These are phyloP conservation scores for Callithrix jacchus DNA, from an alignment of 2,113 vertebrate genomes.

Conservation along the genomic window DNA sequence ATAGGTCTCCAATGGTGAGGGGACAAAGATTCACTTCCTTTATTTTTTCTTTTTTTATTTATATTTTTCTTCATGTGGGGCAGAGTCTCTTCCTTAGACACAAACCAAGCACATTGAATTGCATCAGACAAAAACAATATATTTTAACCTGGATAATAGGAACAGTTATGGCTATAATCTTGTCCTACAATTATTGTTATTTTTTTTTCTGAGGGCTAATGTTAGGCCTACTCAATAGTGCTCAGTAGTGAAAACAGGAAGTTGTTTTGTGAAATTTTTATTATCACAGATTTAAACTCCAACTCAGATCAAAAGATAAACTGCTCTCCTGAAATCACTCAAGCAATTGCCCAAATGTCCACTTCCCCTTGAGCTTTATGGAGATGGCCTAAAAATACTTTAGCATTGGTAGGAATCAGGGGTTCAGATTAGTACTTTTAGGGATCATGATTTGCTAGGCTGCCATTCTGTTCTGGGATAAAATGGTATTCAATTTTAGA, in stretches of 20 bases:
- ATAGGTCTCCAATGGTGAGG: background rate
- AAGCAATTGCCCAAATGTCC: background rate
- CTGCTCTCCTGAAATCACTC: background rate
- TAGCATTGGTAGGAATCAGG: background rate
- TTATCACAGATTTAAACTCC: background rate
- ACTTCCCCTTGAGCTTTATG: background rate
- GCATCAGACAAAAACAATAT: background rate
- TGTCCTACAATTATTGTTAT: background rate
- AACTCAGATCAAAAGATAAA: background rate
- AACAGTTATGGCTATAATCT: background rate
- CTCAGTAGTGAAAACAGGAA: background rate
- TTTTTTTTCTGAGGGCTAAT: background rate
- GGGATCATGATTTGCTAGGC: background rate
- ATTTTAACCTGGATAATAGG: background rate
- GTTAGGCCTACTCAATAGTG: background rate
- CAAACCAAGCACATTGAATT: background rate
- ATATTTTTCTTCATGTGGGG: background rate
- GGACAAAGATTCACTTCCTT: background rate
- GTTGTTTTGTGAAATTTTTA: background rate
- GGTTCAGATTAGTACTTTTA: background rate
- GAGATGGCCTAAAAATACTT: background rate
- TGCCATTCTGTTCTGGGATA: background rate
- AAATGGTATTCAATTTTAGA: conserved; percentile 49
- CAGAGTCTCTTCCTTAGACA: conserved; percentile 4
- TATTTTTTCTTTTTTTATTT: background rate